Evolutionary conservation across 2,797 vertebrate genomes (phyloP), one percentile per base, ranked within the genome.

Genomic region (Poecilia velifera): DNA sequence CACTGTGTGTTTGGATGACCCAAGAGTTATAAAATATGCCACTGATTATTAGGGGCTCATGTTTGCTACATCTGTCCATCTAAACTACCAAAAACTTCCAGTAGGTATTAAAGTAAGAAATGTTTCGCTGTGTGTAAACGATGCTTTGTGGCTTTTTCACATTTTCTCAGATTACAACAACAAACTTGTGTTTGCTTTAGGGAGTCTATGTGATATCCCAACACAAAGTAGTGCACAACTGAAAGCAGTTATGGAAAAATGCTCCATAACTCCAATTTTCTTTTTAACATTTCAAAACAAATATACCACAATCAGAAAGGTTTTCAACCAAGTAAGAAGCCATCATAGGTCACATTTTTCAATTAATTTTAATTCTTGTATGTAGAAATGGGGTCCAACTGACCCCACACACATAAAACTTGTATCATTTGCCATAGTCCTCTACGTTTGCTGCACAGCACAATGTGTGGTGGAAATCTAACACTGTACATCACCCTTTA

Each of bases 21-120:
- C 47, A 31, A 43, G 46, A 74, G 45, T 77, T 79, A 79, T 84
- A 55, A 78, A 82, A 82, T 36, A 76, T 47, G 53, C 62, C 47
- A n/a, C 49, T 73, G 71, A 45, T 88, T 73, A 81, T 3, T 74
- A 72, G n/a, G 46, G 66, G 85, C 79, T 86, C 76, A 78, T 14
- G 39, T 76, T 84, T 74, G 31, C 51, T 79, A 39, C n/a, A 89
- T 77, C 22, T 72, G 76, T 79, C 39, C 66, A 84, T 80, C 13
- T 73, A 72, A 81, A 76, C 47, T 74, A 85, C 34, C 49, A 55
- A 51, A 8, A 22, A 51, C 7, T 8, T 51, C 20, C 20, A 22
- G 49, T 18, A 43, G 47, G 68, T 0, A 6, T 36, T 28, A 43
- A 76, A n/a, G 64, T 34, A 25, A 45, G 74, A 28, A 59, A 85